A percentile compares a stretch with the other conserved stretches of the same genome.
Conservation (phyloP, 1,140 invertebrate genomes). For the Magallana angulata region DNA sequence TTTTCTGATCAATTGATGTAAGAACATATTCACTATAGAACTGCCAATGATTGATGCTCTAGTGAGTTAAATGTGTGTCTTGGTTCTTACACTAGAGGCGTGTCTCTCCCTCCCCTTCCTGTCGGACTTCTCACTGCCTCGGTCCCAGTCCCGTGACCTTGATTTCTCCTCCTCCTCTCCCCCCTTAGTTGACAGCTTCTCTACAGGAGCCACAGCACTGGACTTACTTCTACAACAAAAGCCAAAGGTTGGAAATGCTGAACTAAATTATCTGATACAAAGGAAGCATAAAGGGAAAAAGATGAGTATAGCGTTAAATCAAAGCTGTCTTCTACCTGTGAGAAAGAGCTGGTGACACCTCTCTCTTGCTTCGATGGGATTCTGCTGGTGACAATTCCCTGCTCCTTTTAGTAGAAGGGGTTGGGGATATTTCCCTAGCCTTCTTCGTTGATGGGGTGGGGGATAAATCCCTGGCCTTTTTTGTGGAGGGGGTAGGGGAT, state of each 20-base stretch:
- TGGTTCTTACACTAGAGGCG: conserved; percentile 2
- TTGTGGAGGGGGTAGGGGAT: neutral
- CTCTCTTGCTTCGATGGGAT: conserved; percentile 29
- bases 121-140: neutral
- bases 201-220: neutral
- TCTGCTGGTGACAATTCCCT: conserved; percentile 44
- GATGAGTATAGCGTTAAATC: too few species aligned
- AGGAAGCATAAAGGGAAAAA: too few species aligned
- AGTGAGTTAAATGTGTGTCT: too few species aligned
- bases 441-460: neutral
- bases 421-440: conserved; percentile 7
- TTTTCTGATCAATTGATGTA: too few species aligned
- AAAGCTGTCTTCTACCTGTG: neutral
- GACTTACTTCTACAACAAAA: neutral
- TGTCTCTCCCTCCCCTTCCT: conserved; percentile 12
- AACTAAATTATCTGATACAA: too few species aligned
- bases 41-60: too few species aligned
- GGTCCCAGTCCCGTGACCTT: conserved; percentile 32
- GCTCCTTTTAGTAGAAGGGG: conserved; percentile 37
- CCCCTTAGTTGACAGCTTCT: neutral
- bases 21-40: too few species aligned
- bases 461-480: conserved; percentile 14
- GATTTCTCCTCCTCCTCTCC: conserved; percentile 45
- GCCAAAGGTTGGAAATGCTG: neutral
- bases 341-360: conserved; percentile 8